Evolutionary conservation across 2,797 vertebrate genomes (phyloP).

Genomic region (Arnoldichthys spilopterus): DNA sequence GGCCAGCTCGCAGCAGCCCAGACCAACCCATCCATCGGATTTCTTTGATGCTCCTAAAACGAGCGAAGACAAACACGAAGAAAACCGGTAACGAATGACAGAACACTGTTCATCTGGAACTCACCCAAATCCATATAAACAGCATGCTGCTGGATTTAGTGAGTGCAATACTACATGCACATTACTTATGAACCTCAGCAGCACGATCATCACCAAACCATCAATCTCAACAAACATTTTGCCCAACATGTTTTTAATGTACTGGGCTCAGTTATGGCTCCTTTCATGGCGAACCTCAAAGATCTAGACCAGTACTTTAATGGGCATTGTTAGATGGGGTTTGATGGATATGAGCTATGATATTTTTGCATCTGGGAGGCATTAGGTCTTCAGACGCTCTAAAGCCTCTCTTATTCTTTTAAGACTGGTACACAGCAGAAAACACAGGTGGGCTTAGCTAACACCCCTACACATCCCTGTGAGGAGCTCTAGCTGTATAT

Average conservation of each 20-base stretch:
- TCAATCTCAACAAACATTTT: slow-evolving; percentile 34
- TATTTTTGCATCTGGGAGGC: slow-evolving; percentile 49
- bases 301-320: slow-evolving; percentile 28
- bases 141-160: not conserved
- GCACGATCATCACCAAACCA: slow-evolving; percentile 11
- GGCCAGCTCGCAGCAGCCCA: slow-evolving; percentile 97
- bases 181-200: slow-evolving; percentile 27
- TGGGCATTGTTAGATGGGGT: slow-evolving; percentile 19
- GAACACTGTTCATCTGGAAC: not conserved
- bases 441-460: slow-evolving; percentile 39
- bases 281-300: slow-evolving; percentile 39
- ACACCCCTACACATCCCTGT: slow-evolving; percentile 25
- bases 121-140: slow-evolving; percentile 15
- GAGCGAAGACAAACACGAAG: slow-evolving; percentile 16
- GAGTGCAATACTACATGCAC: not conserved
- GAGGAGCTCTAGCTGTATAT: slow-evolving; percentile 27
- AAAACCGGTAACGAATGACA: not conserved
- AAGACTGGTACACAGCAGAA: slow-evolving; percentile 33
- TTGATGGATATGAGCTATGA: slow-evolving; percentile 36
- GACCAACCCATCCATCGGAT: slow-evolving; percentile 95
- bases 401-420: slow-evolving; percentile 43
- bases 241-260: slow-evolving; percentile 40
- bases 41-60: slow-evolving; percentile 89
- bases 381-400: slow-evolving; percentile 43
- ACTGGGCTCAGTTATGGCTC: slow-evolving; percentile 8